phyloP scores from a whole-genome alignment of 2,113 vertebrate genomes.

The Condylura cristata region DNA sequence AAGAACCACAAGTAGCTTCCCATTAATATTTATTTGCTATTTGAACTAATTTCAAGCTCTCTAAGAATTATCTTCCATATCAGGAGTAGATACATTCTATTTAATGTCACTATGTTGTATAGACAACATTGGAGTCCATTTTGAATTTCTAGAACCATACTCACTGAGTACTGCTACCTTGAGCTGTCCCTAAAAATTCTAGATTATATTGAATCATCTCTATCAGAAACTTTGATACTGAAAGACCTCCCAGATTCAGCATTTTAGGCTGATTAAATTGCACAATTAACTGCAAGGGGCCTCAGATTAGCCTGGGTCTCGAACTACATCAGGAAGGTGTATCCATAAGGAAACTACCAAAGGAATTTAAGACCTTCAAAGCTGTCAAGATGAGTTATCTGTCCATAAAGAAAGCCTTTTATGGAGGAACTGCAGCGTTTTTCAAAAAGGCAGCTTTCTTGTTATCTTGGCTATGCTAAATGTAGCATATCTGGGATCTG shows the following conservation, averaged over 20 bases:
- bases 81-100: not conserved
- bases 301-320: conserved; percentile 23
- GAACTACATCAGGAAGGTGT: not conserved
- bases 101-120: not conserved
- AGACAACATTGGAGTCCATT: not conserved
- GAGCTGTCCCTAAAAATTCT: conserved; percentile 8
- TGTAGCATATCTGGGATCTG: conserved; percentile 1
- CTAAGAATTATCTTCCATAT: conserved; percentile 1
- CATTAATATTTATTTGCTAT: not conserved
- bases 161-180: not conserved
- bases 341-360: conserved; percentile 10
- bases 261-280: conserved; percentile 63
- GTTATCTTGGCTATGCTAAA: conserved; percentile 47
- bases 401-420: conserved; percentile 55
- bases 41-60: conserved; percentile 12
- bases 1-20: conserved; percentile 21
- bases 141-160: not conserved
- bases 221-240: conserved; percentile 61
- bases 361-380: conserved; percentile 61
- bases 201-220: conserved; percentile 54
- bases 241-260: conserved; percentile 56
- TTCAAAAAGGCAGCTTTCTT: conserved; percentile 43
- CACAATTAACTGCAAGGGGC: conserved; percentile 51
- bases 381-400: conserved; percentile 63
- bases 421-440: not conserved